Evolutionary conservation across 2,888 invertebrate genomes (phyloP).

Genomic region (Chelonus formosanus): DNA sequence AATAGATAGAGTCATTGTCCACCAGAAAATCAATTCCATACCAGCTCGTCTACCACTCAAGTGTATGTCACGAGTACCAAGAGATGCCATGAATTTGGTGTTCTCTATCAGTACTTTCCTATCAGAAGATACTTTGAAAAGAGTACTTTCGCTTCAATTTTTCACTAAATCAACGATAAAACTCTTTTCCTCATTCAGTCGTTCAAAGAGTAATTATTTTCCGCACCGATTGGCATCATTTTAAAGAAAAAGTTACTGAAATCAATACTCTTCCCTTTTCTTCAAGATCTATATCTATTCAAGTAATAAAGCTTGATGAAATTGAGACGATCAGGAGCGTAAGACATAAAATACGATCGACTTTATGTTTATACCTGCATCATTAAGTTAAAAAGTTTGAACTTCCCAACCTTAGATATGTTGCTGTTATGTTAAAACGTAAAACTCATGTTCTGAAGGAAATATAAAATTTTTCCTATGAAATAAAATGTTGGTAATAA

Average conservation of each 20-base stretch:
- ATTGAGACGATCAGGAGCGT: constrained; percentile 2
- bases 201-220: constrained; percentile 25
- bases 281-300: constrained; percentile 33
- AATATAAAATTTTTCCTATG: constrained; percentile 2
- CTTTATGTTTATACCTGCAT: constrained; percentile 27
- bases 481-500: not conserved
- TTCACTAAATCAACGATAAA: constrained; percentile 29
- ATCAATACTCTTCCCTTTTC: constrained; percentile 1
- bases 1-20: constrained; percentile 46
- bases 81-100: constrained; percentile 26
- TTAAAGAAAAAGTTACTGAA: not conserved
- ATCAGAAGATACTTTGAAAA: constrained; percentile 21
- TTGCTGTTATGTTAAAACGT: constrained; percentile 2
- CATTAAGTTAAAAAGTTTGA: constrained; percentile 29
- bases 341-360: constrained; percentile 15
- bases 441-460: constrained; percentile 9
- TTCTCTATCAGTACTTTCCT: constrained; percentile 32
- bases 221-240: constrained; percentile 11
- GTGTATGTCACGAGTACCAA: constrained; percentile 21
- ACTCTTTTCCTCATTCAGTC: constrained; percentile 21
- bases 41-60: constrained; percentile 29
- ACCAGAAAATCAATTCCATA: constrained; percentile 41
- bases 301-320: constrained; percentile 20
- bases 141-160: constrained; percentile 39
- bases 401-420: no score